Evolutionary conservation across 2,113 vertebrate species (phyloP).

Genomic region (Thunnus maccoyii): DNA sequence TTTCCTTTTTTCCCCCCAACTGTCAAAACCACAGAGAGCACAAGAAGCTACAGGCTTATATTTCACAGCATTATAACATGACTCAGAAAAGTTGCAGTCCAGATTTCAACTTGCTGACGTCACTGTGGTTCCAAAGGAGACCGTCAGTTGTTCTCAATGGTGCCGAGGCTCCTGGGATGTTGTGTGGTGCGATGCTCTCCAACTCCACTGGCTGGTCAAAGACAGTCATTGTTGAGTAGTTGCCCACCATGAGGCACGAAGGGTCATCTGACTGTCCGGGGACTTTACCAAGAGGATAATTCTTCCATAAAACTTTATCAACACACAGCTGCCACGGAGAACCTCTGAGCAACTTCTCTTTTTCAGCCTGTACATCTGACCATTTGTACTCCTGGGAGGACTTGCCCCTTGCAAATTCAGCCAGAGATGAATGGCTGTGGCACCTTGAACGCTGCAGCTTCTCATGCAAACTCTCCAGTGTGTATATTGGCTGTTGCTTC

Average conservation of each 20-base stretch:
- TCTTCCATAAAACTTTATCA: slow-evolving; percentile 90
- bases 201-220: slow-evolving; percentile 90
- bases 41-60: neutral
- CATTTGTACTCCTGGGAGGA: slow-evolving; percentile 77
- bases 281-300: slow-evolving; percentile 91
- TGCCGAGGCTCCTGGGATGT: neutral
- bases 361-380: slow-evolving; percentile 82
- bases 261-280: slow-evolving; percentile 94
- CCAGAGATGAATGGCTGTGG: slow-evolving; percentile 45
- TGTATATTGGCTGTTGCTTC: slow-evolving; percentile 88
- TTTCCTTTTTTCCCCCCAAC: neutral
- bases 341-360: slow-evolving; percentile 86
- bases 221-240: slow-evolving; percentile 90
- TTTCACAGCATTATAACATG: neutral
- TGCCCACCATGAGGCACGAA: slow-evolving; percentile 89
- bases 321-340: slow-evolving; percentile 91
- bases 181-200: slow-evolving; percentile 67
- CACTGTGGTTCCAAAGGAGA: slow-evolving; percentile 79
- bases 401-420: slow-evolving; percentile 43
- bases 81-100: slow-evolving; percentile 84
- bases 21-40: neutral
- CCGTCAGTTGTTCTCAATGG: slow-evolving; percentile 66
- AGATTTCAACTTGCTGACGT: slow-evolving; percentile 81
- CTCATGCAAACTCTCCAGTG: slow-evolving; percentile 90
- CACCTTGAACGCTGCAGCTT: slow-evolving; percentile 73